phyloP scores from a whole-genome alignment of 2,888 invertebrate species.

The Stenotaenia linearis region DNA sequence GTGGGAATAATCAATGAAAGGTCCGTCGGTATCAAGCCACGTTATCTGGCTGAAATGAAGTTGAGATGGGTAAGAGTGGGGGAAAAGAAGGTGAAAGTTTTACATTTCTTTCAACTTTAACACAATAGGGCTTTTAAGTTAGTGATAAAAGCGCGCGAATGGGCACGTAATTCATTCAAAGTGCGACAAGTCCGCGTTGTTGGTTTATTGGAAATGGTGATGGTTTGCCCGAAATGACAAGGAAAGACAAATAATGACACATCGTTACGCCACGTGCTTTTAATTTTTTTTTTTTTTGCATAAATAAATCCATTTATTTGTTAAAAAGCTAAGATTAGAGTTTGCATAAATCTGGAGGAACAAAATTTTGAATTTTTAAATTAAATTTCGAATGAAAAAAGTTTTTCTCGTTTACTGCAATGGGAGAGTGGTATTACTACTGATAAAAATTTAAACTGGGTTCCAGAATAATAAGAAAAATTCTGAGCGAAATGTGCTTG shows the following conservation, averaged over 20 bases:
- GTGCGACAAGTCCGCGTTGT: background rate
- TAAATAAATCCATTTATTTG: no score
- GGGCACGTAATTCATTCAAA: conserved; percentile 19
- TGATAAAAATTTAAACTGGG: background rate
- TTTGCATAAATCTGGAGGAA: background rate
- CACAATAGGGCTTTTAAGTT: conserved; percentile 10
- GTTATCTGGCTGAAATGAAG: background rate
- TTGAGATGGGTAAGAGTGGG: background rate
- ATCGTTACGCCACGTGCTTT: background rate
- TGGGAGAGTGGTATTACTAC: background rate
- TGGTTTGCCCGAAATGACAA: conserved; percentile 1
- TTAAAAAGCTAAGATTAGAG: background rate
- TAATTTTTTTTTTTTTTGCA: background rate
- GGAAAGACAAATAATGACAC: background rate
- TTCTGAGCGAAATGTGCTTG: no score
- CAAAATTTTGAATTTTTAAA: background rate
- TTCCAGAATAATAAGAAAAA: no score
- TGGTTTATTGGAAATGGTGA: conserved; percentile 14
- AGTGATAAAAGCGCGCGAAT: background rate
- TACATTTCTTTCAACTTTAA: conserved; percentile 1
- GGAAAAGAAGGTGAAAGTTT: conserved; percentile 1
- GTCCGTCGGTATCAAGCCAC: background rate
- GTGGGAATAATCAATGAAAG: background rate
- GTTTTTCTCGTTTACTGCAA: background rate
- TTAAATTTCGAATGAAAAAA: background rate